These are phyloP conservation scores for Lota lota DNA, from an alignment of 2,113 vertebrate species.

Conservation along the genomic window DNA sequence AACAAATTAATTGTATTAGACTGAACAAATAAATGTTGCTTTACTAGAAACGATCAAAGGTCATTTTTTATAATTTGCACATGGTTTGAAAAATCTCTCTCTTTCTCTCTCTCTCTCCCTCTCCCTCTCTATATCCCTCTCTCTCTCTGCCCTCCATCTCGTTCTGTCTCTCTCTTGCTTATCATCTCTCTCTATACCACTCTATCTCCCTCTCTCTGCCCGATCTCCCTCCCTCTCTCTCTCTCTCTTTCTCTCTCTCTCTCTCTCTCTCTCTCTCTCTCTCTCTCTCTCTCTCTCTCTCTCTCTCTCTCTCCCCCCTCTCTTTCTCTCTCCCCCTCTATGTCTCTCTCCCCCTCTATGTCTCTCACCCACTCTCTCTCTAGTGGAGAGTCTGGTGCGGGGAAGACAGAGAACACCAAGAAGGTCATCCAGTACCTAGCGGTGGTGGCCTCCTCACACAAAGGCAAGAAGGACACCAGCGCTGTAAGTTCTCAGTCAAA, in stretches of 20 bases:
- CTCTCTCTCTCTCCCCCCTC: slow-evolving; percentile 11
- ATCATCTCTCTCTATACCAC: slow-evolving; percentile 29
- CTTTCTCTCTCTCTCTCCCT: no score
- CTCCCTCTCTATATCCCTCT: no score
- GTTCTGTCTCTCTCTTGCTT: slow-evolving; percentile 14
- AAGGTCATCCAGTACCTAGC: slow-evolving; percentile 98
- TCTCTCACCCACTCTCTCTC: neutral
- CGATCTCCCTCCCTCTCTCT: neutral
- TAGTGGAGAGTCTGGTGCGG: slow-evolving; percentile 96
- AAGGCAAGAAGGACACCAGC: slow-evolving; percentile 82
- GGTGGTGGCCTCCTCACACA: slow-evolving; percentile 92
- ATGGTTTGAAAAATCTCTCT: no score
- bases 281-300: slow-evolving; percentile 15
- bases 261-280: slow-evolving; percentile 1
- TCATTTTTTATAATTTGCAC: no score
- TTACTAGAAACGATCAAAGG: no score
- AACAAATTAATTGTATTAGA: no score
- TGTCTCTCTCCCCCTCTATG: neutral
- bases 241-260: no score
- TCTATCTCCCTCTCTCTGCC: neutral
- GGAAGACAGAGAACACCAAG: slow-evolving; percentile 97
- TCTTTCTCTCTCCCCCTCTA: neutral
- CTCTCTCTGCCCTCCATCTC: neutral
- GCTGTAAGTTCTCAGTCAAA: slow-evolving; percentile 58
- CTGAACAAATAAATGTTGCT: no score